Evolutionary conservation across 30 jellyfish, hydroid and myxozoan species (phyloP), one percentile per base, ranked within the genome.

Genomic region (Sanderia malayensis): DNA sequence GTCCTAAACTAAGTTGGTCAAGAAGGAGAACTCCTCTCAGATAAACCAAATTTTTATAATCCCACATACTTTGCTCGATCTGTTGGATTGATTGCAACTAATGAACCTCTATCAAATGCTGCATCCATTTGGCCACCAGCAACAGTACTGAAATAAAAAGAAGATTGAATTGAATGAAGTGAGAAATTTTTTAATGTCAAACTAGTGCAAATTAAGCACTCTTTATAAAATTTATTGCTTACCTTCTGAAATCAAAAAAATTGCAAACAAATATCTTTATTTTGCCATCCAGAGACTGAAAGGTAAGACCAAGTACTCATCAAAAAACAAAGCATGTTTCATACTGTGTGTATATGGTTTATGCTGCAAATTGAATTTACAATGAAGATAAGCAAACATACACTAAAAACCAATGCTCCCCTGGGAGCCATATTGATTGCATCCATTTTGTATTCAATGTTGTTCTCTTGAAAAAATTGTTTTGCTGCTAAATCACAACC

Each of bases 111-210:
- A 30, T 81, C 94, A 72, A 72, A 81, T 4, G 66, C 81, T 17
- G 86, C 94, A 70, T 81, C 63, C 55, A 81, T 29, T 49, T 70
- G 29, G 0, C 94, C 81, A 37, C 81, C 94, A 59, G 74, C 80
- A 9, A 70, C 79, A 2, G 78, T 41, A 52, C 83, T 69, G 20
- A 19, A 24, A 30, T 25, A 27, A 31, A 75, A 18, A 60, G 24
- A 18, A 8, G 20, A 6, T 25, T 6, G 8, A 6, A 4, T 55
- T 19, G 10, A 24, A 8, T 55, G 8, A 55, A 55, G 9, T 19
- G 20, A 18, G 55, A 41, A 41, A 41, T 41, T 15, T 6, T 15
- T 15, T 6, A 41, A 41, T 6, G 8, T 6, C 55, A 41, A 15
- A 6, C 11, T 41, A 15, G 8, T 15, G 8, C 55, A n/a, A n/a